A percentile compares a stretch with the other conserved stretches of the same genome.
phyloP scores from a whole-genome alignment of 2,888 invertebrate species.

The Leucania comma region DNA sequence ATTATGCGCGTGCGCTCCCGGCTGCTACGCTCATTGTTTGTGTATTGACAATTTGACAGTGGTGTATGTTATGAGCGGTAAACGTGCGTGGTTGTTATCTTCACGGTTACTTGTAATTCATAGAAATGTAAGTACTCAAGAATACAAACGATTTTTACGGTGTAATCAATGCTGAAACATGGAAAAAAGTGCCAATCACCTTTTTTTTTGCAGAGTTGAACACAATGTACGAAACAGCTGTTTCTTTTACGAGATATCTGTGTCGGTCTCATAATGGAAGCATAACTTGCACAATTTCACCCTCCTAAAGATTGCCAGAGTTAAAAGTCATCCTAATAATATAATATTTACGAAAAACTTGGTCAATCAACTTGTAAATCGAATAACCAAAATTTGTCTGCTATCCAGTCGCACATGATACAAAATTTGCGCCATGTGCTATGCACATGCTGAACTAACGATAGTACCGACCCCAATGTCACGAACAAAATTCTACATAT shows the following conservation, averaged over 20 bases:
- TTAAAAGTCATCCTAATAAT: no score
- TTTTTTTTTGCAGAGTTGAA: no score
- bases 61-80: conserved; percentile 26
- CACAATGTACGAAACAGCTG: no score
- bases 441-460: conserved; percentile 14
- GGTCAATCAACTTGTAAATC: neutral
- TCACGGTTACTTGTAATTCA: neutral
- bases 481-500: neutral
- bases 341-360: neutral
- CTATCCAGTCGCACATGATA: neutral
- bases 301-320: neutral
- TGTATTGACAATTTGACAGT: conserved; percentile 39
- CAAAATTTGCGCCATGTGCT: neutral
- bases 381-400: neutral
- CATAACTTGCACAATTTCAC: neutral
- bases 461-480: neutral
- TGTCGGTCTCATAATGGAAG: neutral
- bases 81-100: neutral
- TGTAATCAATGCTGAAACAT: neutral
- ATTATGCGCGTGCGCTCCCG: conserved; percentile 65
- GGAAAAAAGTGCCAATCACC: neutral
- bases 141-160: neutral
- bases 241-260: neutral
- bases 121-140: neutral
- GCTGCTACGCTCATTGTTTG: conserved; percentile 64